Base-by-base conservation (phyloP, 1,140 invertebrate species). In the Bombus breviceps region DNA sequence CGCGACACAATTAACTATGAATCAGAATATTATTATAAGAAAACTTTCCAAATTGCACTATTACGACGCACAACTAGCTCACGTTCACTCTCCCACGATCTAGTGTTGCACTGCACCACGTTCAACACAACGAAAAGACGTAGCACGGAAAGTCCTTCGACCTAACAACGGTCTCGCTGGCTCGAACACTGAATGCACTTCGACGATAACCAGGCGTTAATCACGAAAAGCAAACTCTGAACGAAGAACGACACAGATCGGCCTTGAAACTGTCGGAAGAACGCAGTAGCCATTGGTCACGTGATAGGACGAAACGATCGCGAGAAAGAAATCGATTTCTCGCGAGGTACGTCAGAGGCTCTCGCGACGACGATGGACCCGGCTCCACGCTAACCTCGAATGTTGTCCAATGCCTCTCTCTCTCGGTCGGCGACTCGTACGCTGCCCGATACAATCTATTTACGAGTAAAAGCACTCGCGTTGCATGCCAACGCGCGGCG, bases 381-480 rank as follows among this genome's bases (percentile, higher is more conserved):
- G 18, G 39, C 72, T 39, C 68, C 28, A n/a, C 43, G 43, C 43
- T 78, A 74, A 64, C 64, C 64, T 41, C 74, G 82, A 78, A 73
- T 6, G 47, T 69, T 71, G 66, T 62, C 76, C 68, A 77, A 80
- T 76, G 59, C 41, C 66, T 77, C 83, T 85, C 76, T 88, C 82
- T 69, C 62, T 75, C 41, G 5, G 32, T 22, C 47, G 39, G 77
- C 80, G 80, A 82, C 72, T 82, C 74, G 72, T 66, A 71, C 83
- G 69, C 37, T 72, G 57, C 74, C 53, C 78, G 74, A 79, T 72
- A 77, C 85, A 86, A 90, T 89, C 81, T 90, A 89, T 85, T 90
- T 84, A 68, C 81, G 78, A 87, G 85, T 73, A 89, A 90, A 87
- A 90, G 88, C 78, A 75, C 59, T 75, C 81, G 80, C 71, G 83